These are phyloP conservation scores for Columbina picui DNA, from an alignment of 2,113 vertebrate genomes.

Conservation along the genomic window DNA sequence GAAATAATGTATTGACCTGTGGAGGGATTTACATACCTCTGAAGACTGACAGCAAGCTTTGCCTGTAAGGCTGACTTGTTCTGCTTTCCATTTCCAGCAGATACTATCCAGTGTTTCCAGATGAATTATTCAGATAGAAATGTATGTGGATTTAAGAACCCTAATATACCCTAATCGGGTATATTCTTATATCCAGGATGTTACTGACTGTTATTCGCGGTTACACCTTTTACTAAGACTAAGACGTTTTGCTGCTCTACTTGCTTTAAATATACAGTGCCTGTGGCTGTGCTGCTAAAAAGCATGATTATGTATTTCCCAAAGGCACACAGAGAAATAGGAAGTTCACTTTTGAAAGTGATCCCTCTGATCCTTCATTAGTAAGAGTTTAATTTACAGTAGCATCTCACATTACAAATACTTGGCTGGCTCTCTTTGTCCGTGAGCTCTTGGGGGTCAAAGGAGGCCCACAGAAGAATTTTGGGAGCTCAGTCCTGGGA, in stretches of 20 bases:
- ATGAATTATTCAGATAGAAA: not conserved
- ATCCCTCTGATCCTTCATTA: slow-evolving; percentile 59
- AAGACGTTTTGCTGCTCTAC: not conserved
- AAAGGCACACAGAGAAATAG: slow-evolving; percentile 16
- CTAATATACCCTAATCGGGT: not conserved
- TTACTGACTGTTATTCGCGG: not conserved
- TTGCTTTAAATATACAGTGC: not conserved
- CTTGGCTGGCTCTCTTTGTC: slow-evolving; percentile 22
- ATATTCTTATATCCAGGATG: not conserved
- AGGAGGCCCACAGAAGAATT: slow-evolving; percentile 8
- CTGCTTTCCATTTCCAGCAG: slow-evolving; percentile 4
- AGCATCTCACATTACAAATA: slow-evolving; percentile 53
- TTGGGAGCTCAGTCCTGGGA: not conserved
- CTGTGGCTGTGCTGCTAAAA: slow-evolving; percentile 11
- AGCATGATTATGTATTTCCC: slow-evolving; percentile 14
- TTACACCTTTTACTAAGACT: not conserved
- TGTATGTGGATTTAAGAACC: not conserved
- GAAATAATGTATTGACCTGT: slow-evolving; percentile 33
- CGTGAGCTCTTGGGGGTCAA: not conserved
- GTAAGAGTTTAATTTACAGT: slow-evolving; percentile 24
- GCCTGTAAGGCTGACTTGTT: not conserved
- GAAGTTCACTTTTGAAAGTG: slow-evolving; percentile 14
- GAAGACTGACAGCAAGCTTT: not conserved
- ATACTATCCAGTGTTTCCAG: not conserved
- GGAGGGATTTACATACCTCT: not conserved